These are phyloP conservation scores for Spialia ferax DNA, from an alignment of 2,888 invertebrate genomes.

Conservation along the genomic window DNA sequence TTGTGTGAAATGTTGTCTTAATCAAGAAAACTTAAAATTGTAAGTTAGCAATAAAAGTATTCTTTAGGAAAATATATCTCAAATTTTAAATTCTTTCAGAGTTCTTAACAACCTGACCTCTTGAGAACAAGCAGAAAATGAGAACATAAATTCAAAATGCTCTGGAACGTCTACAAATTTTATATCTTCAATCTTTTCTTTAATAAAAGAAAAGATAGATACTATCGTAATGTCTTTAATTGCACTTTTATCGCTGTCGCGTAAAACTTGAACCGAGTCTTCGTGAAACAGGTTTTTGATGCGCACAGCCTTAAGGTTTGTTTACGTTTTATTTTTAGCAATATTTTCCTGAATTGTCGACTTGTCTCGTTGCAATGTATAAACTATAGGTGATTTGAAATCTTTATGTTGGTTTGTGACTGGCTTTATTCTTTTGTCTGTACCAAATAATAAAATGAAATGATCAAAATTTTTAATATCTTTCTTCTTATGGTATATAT, in stretches of 20 bases:
- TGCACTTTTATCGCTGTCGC: constrained; percentile 46
- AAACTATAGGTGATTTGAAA: constrained; percentile 14
- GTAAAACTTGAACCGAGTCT: constrained; percentile 50
- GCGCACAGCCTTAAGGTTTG: constrained; percentile 68
- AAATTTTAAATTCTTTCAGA: neutral
- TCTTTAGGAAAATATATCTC: too few relatives aligned
- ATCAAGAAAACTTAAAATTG: too few relatives aligned
- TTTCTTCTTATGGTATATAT: too few relatives aligned
- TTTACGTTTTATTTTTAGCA: constrained; percentile 75
- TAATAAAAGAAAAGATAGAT: too few relatives aligned
- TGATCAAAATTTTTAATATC: neutral
- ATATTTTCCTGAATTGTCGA: constrained; percentile 59
- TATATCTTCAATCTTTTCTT: neutral
- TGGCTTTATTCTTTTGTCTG: neutral
- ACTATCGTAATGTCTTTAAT: neutral
- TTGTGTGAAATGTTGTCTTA: too few relatives aligned
- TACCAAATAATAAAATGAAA: neutral
- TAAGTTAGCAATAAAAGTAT: too few relatives aligned
- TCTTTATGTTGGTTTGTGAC: neutral
- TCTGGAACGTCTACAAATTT: neutral
- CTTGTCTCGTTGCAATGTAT: constrained; percentile 23
- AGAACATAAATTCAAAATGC: neutral
- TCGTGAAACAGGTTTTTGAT: constrained; percentile 63
- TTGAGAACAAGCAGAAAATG: neutral
- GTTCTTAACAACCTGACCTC: neutral